Evolutionary conservation across 1,140 invertebrate species (phyloP).

Genomic region (Limonius californicus): DNA sequence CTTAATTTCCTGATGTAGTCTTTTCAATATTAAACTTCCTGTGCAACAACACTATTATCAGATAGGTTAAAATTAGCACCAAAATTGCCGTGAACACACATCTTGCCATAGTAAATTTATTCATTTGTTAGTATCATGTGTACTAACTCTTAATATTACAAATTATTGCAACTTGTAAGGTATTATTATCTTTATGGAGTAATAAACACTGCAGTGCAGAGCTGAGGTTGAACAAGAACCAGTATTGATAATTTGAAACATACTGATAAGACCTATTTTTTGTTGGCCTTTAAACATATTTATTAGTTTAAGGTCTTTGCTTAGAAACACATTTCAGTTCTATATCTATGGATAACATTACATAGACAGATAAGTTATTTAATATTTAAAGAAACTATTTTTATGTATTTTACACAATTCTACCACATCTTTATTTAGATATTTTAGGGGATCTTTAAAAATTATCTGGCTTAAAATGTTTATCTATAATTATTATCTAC

Average conservation of each 20-base stretch:
- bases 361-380: too few relatives aligned
- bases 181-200: too few relatives aligned
- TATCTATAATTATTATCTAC: too few relatives aligned
- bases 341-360: too few relatives aligned
- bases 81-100: slow-evolving; percentile 43
- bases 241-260: neutral
- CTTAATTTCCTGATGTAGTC: slow-evolving; percentile 18
- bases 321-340: too few relatives aligned
- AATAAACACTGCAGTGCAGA: neutral
- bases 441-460: too few relatives aligned
- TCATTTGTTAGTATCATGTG: neutral
- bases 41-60: slow-evolving; percentile 42
- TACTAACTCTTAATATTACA: neutral
- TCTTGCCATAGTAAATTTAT: slow-evolving; percentile 29
- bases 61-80: slow-evolving; percentile 39
- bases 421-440: too few relatives aligned
- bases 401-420: too few relatives aligned
- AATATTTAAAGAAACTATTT: too few relatives aligned
- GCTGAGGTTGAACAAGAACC: neutral
- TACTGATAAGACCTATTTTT: neutral
- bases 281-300: neutral
- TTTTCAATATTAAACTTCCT: slow-evolving; percentile 43
- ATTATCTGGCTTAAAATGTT: too few relatives aligned
- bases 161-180: neutral
- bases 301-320: too few relatives aligned